Percentiles rank a stretch among this genome's conserved stretches.
Conservation (phyloP, 2,888 invertebrate species). For the Fabriciana adippe region DNA sequence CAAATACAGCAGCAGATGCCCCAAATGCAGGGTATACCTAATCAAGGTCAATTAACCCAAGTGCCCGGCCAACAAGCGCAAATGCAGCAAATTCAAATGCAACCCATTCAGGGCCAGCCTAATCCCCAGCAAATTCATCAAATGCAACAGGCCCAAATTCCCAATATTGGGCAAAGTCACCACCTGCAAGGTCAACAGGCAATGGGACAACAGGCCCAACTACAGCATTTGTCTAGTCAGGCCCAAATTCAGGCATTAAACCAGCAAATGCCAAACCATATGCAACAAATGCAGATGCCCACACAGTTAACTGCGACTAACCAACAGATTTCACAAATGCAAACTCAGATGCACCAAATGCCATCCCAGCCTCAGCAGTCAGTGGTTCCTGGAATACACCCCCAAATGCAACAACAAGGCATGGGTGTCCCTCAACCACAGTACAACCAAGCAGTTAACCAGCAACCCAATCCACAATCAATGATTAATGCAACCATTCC, state of each 20-base stretch:
- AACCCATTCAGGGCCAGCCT: conserved; percentile 75
- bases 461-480: conserved; percentile 70
- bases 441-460: conserved; percentile 77
- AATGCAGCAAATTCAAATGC: conserved; percentile 80
- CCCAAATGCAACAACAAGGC: conserved; percentile 76
- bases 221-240: conserved; percentile 77
- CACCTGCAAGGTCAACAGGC: conserved; percentile 75
- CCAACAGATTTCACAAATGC: conserved; percentile 79
- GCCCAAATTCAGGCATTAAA: conserved; percentile 78
- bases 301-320: conserved; percentile 68
- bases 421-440: conserved; percentile 79
- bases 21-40: conserved; percentile 75
- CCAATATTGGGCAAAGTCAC: conserved; percentile 73
- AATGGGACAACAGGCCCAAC: conserved; percentile 76
- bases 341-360: conserved; percentile 77
- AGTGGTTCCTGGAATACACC: conserved; percentile 77
- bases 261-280: conserved; percentile 81
- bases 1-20: conserved; percentile 80
- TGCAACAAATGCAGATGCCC: conserved; percentile 80
- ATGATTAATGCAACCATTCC: conserved; percentile 75
- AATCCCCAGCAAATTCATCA: conserved; percentile 76
- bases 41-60: conserved; percentile 74
- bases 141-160: conserved; percentile 78
- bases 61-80: conserved; percentile 75
- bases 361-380: conserved; percentile 78